phyloP scores from a whole-genome alignment of 1,140 invertebrate genomes.

The Trichonephila clavipes region DNA sequence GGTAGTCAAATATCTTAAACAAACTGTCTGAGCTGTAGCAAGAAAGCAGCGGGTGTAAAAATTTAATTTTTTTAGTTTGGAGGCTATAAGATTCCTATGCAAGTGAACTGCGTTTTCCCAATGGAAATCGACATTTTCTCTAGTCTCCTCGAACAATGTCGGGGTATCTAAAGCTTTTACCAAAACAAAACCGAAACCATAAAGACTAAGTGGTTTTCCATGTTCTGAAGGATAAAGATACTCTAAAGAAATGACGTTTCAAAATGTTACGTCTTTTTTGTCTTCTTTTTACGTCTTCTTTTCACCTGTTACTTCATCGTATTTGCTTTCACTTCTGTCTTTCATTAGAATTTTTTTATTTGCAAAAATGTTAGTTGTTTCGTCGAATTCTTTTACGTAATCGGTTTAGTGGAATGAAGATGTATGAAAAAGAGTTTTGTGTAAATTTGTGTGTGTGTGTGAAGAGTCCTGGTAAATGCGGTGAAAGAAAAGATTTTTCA shows the following conservation, averaged over 20 bases:
- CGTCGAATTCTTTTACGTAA: neutral
- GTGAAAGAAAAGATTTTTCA: neutral
- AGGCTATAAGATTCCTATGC: too few species aligned
- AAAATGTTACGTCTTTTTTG: neutral
- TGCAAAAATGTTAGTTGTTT: neutral
- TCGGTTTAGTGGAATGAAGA: neutral
- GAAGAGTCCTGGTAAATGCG: neutral
- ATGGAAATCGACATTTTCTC: too few species aligned
- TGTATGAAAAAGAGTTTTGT: neutral
- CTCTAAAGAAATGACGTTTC: neutral
- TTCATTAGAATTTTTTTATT: neutral
- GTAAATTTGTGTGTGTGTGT: neutral
- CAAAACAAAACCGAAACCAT: conserved; percentile 37
- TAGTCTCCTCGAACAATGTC: too few species aligned
- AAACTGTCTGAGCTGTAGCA: too few species aligned
- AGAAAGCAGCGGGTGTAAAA: too few species aligned
- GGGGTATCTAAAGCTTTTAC: neutral
- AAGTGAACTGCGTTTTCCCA: too few species aligned
- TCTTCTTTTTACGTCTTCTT: neutral
- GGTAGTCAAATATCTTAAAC: too few species aligned
- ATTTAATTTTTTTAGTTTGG: too few species aligned
- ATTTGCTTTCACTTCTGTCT: neutral
- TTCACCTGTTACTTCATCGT: conserved; percentile 40
- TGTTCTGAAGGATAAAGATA: neutral
- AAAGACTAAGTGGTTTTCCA: conserved; percentile 47